phyloP scores from a whole-genome alignment of 2,797 vertebrate species.

The Poeciliopsis paucimaculata region DNA sequence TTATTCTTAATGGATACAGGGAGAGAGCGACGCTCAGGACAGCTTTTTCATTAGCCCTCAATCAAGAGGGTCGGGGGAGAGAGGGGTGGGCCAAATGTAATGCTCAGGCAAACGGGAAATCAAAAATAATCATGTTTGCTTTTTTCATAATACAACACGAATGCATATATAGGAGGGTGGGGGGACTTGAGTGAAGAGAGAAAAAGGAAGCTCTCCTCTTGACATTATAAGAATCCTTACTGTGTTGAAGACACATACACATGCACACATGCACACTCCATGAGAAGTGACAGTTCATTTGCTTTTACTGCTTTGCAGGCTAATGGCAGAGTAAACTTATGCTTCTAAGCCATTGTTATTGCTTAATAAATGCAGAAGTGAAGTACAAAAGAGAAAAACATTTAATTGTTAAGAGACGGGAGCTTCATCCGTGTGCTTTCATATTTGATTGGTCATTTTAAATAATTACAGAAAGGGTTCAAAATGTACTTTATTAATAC shows the following conservation, averaged over 20 bases:
- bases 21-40: slow-evolving; percentile 97
- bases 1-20: slow-evolving; percentile 99
- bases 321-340: slow-evolving; percentile 74
- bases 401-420: slow-evolving; percentile 60
- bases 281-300: slow-evolving; percentile 70
- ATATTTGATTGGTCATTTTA: slow-evolving; percentile 47
- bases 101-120: slow-evolving; percentile 89
- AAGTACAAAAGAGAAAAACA: slow-evolving; percentile 60
- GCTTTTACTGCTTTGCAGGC: slow-evolving; percentile 73
- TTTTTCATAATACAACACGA: slow-evolving; percentile 78
- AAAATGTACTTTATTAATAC: slow-evolving; percentile 49
- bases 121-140: slow-evolving; percentile 94
- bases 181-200: slow-evolving; percentile 30
- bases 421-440: slow-evolving; percentile 20
- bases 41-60: slow-evolving; percentile 99
- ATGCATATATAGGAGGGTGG: slow-evolving; percentile 56
- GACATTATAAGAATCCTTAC: slow-evolving; percentile 57
- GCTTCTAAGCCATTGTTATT: slow-evolving; percentile 63
- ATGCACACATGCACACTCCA: slow-evolving; percentile 42
- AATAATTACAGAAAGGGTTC: slow-evolving; percentile 40
- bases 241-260: slow-evolving; percentile 50
- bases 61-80: slow-evolving; percentile 91
- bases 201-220: slow-evolving; percentile 48
- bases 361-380: slow-evolving; percentile 75
- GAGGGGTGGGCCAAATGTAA: slow-evolving; percentile 90